phyloP scores from a whole-genome alignment of 2,888 invertebrate genomes.

The Caenorhabditis imperialis region DNA sequence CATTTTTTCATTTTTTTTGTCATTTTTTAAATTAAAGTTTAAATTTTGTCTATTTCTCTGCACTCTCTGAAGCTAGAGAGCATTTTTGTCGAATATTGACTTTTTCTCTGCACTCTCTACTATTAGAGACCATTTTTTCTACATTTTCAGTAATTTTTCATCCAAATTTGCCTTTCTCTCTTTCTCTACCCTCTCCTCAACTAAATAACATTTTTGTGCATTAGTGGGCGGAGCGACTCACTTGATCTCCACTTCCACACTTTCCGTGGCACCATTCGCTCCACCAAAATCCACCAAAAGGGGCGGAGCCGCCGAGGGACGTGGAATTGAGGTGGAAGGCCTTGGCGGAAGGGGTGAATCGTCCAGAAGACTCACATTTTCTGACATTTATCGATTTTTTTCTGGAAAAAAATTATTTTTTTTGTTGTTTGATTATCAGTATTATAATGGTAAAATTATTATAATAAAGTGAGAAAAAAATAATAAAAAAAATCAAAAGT shows the following conservation, averaged over 20 bases:
- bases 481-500: not conserved
- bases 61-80: not conserved
- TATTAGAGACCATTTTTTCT: too few relatives aligned
- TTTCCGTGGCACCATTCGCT: not conserved
- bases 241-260: constrained; percentile 26
- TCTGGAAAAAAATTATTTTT: not conserved
- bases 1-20: not conserved
- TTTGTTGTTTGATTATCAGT: too few relatives aligned
- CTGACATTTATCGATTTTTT: constrained; percentile 32
- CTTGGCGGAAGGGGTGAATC: constrained; percentile 54
- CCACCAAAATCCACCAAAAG: constrained; percentile 23
- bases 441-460: too few relatives aligned
- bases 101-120: not conserved
- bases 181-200: too few relatives aligned
- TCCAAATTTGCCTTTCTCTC: too few relatives aligned
- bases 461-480: not conserved
- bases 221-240: too few relatives aligned
- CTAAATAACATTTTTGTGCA: too few relatives aligned
- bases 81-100: not conserved
- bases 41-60: not conserved
- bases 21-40: not conserved
- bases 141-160: too few relatives aligned
- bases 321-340: constrained; percentile 18
- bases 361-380: constrained; percentile 58
- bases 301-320: constrained; percentile 12